Conservation (phyloP, 2,797 vertebrate species). For the Esox lucius region DNA sequence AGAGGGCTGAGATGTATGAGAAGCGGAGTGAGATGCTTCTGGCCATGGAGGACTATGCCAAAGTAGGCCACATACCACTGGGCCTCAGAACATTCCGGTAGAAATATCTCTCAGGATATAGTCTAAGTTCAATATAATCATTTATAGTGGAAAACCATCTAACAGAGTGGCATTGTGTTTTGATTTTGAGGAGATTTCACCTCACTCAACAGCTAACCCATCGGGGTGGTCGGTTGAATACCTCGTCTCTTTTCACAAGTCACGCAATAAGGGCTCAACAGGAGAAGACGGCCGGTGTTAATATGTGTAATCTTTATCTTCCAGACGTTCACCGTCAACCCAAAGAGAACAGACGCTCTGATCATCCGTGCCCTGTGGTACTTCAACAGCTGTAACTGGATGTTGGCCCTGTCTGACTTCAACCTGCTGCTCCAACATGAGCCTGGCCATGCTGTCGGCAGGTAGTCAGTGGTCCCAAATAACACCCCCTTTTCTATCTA, state of each 20-base stretch:
- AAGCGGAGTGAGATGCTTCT: constrained; percentile 55
- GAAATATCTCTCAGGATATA: no score
- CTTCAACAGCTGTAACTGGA: constrained; percentile 65
- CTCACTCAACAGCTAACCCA: neutral
- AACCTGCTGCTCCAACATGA: constrained; percentile 68
- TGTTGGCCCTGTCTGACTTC: constrained; percentile 68
- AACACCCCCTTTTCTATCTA: neutral
- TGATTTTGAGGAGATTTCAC: neutral
- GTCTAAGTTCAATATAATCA: no score
- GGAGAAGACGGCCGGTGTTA: neutral
- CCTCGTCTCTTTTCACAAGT: neutral
- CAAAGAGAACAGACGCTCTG: constrained; percentile 68
- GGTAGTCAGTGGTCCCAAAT: constrained; percentile 47
- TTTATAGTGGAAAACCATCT: no score
- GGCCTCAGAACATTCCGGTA: no score
- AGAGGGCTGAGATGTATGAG: constrained; percentile 72
- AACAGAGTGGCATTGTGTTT: neutral
- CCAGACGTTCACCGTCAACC: constrained; percentile 57
- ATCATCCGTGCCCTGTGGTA: constrained; percentile 68
- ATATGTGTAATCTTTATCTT: constrained; percentile 5
- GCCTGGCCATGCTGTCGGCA: constrained; percentile 59
- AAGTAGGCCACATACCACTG: constrained; percentile 53
- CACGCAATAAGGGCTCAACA: neutral
- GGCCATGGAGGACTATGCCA: constrained; percentile 77
- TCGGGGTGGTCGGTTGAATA: neutral